These are phyloP conservation scores for Pelmatolapia mariae DNA, from an alignment of 2,113 vertebrate species.

Conservation along the genomic window DNA sequence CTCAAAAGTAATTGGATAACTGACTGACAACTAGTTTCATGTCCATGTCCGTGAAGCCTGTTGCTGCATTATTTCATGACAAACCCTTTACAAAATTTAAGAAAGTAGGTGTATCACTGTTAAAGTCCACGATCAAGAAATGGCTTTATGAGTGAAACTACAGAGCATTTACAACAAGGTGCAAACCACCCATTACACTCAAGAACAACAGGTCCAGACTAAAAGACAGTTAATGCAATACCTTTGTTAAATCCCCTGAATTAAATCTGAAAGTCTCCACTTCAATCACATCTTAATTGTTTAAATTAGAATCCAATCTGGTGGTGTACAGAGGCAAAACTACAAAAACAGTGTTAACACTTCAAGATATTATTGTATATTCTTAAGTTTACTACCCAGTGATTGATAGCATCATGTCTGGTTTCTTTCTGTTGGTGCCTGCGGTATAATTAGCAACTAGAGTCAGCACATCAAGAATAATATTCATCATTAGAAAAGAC, in stretches of 20 bases:
- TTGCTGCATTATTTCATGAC: neutral
- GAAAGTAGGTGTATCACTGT: neutral
- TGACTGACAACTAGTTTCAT: neutral
- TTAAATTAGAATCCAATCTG: neutral
- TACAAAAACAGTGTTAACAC: neutral
- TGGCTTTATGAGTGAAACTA: neutral
- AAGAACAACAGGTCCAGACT: neutral
- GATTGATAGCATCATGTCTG: conserved; percentile 30
- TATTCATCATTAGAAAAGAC: neutral
- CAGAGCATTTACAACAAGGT: neutral
- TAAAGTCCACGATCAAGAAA: neutral
- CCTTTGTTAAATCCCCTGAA: neutral
- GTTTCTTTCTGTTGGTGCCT: conserved; percentile 1
- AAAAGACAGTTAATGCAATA: neutral
- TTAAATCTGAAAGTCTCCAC: neutral
- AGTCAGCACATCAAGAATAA: neutral
- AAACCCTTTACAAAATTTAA: neutral
- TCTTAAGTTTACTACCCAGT: conserved; percentile 19
- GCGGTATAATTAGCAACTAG: neutral
- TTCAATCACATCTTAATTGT: neutral
- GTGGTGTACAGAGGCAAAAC: neutral
- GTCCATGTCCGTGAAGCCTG: neutral
- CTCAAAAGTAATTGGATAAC: neutral
- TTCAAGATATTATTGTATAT: neutral
- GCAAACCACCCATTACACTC: neutral